Conservation (phyloP, 2,113 vertebrate genomes). For the Crotalus helleri region DNA sequence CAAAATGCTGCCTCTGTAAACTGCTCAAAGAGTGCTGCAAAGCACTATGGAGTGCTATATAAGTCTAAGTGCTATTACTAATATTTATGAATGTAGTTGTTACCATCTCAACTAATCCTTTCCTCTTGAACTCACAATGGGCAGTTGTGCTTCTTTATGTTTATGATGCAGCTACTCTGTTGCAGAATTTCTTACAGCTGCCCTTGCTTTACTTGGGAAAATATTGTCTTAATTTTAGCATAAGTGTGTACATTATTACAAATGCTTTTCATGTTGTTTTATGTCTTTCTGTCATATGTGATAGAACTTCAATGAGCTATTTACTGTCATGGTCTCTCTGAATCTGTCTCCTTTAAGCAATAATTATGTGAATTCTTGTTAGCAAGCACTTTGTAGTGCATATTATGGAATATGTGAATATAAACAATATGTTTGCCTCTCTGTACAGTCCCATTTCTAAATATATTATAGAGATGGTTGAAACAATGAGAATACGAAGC, state of each 20-base stretch:
- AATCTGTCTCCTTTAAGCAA: conserved; percentile 43
- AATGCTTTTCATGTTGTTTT: not conserved
- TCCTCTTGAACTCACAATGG: not conserved
- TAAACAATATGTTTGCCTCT: not conserved
- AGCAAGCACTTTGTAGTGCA: not conserved
- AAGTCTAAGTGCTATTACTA: not conserved
- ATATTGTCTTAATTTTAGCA: not conserved
- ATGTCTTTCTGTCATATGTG: not conserved
- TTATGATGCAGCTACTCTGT: not conserved
- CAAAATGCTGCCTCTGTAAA: not conserved
- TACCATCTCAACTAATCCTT: not conserved
- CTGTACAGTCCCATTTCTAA: conserved; percentile 11
- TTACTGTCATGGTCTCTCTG: conserved; percentile 34
- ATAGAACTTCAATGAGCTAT: not conserved
- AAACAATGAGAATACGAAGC: not conserved
- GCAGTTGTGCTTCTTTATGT: not conserved
- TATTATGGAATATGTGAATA: not conserved
- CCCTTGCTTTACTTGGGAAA: not conserved
- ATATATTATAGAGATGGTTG: not conserved
- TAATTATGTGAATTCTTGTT: conserved; percentile 29
- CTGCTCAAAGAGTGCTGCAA: not conserved
- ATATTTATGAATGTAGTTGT: not conserved
- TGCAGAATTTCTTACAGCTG: not conserved
- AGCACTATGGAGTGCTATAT: not conserved
- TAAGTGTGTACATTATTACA: not conserved